Evolutionary conservation across 2,888 invertebrate species (phyloP), one percentile per base, ranked within the genome.

Genomic region (Eumacrocentrus americanus): DNA sequence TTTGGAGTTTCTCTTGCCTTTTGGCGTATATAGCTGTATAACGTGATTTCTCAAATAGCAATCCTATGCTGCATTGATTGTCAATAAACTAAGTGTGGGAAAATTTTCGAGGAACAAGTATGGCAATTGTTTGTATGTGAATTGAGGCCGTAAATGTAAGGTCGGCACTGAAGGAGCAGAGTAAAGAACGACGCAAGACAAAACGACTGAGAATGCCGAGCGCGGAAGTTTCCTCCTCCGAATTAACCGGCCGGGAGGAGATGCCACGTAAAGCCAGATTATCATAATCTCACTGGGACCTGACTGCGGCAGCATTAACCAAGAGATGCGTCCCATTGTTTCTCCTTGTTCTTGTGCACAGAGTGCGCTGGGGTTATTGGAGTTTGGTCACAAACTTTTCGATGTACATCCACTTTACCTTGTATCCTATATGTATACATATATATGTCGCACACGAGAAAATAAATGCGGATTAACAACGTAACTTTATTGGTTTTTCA

Each of bases 261-360:
- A 74, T 68, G 75, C 72, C 72, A 72, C 76, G 75, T 78, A 78
- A 80, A 79, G 76, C 74, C 74, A 80, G 79, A 80, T 80, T 80
- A 80, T 79, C 72, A 80, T 80, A 79, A 80, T 80, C 79, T 80
- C 78, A 72, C 71, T 71, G 72, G 73, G 74, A 72, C 76, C 72
- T 74, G 77, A 76, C 74, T 77, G 75, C 73, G 75, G 76, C 71
- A 74, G 72, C 77, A 75, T 78, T 78, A 78, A 77, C 76, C 73
- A 71, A 70, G 72, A 76, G 75, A 79, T 74, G 77, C 73, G 73
- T 54, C 70, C 72, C 72, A 75, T 75, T 74, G 71, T 71, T 70
- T 71, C 71, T 66, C 59, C 60, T 63, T 68, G 61, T 68, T 70
- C 65, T 64, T 67, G 62, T 52, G 53, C 52, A 42, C 56, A 60